Percentiles rank a stretch among this genome's conserved stretches.
phyloP scores from a whole-genome alignment of 2,797 vertebrate species.

The Syncerus caffer region DNA sequence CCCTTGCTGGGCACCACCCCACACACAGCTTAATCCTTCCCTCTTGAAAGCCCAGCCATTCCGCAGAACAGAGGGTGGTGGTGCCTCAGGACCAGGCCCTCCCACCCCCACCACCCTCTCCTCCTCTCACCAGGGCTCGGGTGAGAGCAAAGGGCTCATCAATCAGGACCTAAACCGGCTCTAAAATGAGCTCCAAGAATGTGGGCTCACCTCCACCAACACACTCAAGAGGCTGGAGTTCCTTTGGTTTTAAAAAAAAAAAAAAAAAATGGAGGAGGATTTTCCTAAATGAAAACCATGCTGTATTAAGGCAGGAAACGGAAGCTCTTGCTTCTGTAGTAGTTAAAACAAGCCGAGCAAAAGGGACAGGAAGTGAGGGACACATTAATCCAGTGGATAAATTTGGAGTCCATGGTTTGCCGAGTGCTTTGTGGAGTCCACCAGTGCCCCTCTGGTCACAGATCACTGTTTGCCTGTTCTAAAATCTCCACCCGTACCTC shows the following conservation, averaged over 20 bases:
- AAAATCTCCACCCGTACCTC: background rate
- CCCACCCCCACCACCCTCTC: background rate
- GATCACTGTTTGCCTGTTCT: background rate
- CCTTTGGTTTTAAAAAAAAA: background rate
- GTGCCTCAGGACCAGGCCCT: background rate
- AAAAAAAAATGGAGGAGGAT: background rate
- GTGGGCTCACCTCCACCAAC: background rate
- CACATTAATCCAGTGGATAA: background rate
- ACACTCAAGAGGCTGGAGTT: background rate
- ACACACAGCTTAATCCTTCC: background rate
- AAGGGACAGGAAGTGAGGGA: slow-evolving; percentile 22
- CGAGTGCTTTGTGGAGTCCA: background rate
- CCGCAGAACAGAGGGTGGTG: background rate
- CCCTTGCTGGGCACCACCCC: background rate
- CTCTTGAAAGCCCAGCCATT: background rate
- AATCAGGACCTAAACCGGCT: background rate
- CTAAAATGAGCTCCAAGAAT: background rate
- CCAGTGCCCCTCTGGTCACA: background rate
- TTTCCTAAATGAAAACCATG: background rate
- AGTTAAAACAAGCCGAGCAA: background rate
- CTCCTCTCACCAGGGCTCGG: fast-evolving
- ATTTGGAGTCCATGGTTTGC: background rate
- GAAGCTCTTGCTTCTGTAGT: background rate
- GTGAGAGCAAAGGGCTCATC: background rate
- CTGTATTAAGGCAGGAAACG: background rate